These are phyloP conservation scores for Drosophila pectinifera DNA, from an alignment of 1,140 invertebrate species.

Conservation along the genomic window DNA sequence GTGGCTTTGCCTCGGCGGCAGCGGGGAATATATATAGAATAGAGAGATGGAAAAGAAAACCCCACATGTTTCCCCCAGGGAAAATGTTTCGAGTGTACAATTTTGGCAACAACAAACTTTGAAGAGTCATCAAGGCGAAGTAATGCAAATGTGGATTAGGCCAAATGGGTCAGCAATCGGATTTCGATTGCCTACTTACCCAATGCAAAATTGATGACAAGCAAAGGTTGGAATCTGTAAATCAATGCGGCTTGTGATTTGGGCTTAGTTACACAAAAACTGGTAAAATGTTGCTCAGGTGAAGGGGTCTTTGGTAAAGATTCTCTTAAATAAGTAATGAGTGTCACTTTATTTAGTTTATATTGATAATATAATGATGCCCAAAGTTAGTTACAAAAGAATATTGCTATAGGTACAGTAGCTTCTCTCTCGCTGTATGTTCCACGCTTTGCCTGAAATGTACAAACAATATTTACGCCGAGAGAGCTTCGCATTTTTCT, in stretches of 20 bases:
- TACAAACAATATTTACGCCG: no score
- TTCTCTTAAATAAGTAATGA: not conserved
- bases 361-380: no score
- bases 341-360: no score
- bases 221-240: not conserved
- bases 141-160: slow-evolving; percentile 52
- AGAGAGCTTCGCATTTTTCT: no score
- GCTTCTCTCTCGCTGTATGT: no score
- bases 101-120: slow-evolving; percentile 32
- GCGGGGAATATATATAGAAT: slow-evolving; percentile 23
- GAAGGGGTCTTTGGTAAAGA: not conserved
- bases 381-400: no score
- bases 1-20: slow-evolving; percentile 6
- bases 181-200: slow-evolving; percentile 23
- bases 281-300: not conserved
- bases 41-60: slow-evolving; percentile 17
- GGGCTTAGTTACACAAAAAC: not conserved
- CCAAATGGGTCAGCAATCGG: slow-evolving; percentile 49
- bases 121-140: slow-evolving; percentile 16
- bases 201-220: slow-evolving; percentile 38
- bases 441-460: no score
- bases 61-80: not conserved
- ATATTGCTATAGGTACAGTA: no score
- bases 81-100: slow-evolving; percentile 27
- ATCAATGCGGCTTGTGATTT: not conserved